Evolutionary conservation across 2,888 invertebrate genomes (phyloP).

Genomic region (Patella caerulea): DNA sequence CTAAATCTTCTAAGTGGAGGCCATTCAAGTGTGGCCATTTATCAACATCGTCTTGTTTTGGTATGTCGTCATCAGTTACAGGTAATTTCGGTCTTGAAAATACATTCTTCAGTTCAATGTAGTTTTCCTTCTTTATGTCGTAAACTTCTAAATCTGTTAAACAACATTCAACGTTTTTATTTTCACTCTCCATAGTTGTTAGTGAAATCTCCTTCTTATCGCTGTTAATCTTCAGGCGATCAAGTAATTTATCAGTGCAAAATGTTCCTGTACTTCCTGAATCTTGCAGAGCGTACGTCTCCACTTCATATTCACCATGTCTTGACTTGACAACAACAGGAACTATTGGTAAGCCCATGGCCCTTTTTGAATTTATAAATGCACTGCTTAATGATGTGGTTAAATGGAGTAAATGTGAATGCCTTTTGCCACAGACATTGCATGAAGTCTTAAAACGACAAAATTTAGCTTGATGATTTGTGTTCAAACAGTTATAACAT

Average conservation of each 20-base stretch:
- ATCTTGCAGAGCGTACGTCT: not conserved
- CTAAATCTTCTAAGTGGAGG: not conserved
- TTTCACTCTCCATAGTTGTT: not conserved
- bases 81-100: not conserved
- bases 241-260: not conserved
- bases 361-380: not conserved
- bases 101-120: not conserved
- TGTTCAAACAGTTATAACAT: not conserved
- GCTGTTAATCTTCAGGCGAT: not conserved
- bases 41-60: not conserved
- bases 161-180: not conserved
- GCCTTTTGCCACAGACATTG: not conserved
- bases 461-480: not conserved
- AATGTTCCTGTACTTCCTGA: not conserved
- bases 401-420: not conserved
- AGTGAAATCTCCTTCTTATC: not conserved
- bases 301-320: not conserved
- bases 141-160: not conserved
- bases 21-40: not conserved
- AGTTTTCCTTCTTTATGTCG: not conserved
- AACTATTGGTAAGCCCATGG: not conserved
- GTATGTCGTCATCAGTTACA: not conserved
- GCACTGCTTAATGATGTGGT: not conserved
- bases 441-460: not conserved
- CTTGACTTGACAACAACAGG: not conserved